Conservation (phyloP, 2,888 invertebrate species). For the Synanthedon vespiformis region DNA sequence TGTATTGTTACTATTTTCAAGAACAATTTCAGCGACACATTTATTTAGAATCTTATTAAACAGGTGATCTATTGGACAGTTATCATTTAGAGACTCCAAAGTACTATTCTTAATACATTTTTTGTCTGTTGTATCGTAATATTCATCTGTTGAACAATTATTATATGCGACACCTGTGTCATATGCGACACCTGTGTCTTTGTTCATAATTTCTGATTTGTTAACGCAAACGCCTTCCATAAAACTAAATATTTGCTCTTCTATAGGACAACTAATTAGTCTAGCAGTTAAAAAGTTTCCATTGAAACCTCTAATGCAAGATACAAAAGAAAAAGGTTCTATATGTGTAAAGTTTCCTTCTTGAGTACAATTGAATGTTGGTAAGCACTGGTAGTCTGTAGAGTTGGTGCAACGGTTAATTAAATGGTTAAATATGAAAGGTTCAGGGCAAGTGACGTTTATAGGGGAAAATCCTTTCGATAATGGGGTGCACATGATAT, state of each 20-base stretch:
- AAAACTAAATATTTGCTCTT: slow-evolving; percentile 24
- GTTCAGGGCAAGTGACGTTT: slow-evolving; percentile 42
- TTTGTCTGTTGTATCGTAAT: neutral
- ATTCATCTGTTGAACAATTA: neutral
- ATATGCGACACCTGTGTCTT: neutral
- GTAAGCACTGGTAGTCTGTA: slow-evolving; percentile 38
- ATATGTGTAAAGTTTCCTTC: slow-evolving; percentile 27
- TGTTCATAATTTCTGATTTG: neutral
- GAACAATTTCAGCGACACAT: too few relatives aligned
- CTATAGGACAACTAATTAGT: slow-evolving; percentile 28
- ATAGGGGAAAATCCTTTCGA: slow-evolving; percentile 29
- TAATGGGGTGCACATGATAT: slow-evolving; percentile 42
- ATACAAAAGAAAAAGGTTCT: slow-evolving; percentile 31
- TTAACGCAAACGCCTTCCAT: slow-evolving; percentile 22
- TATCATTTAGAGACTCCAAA: too few relatives aligned
- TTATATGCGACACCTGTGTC: neutral
- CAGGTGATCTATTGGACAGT: too few relatives aligned
- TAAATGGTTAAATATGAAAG: slow-evolving; percentile 42
- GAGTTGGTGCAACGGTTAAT: slow-evolving; percentile 46
- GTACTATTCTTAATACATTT: neutral
- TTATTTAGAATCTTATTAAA: too few relatives aligned
- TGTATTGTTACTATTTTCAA: too few relatives aligned
- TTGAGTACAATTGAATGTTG: slow-evolving; percentile 29
- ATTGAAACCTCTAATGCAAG: slow-evolving; percentile 35
- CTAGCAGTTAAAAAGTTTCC: slow-evolving; percentile 26